Conservation (phyloP, 1,140 invertebrate species). For the Drosophila navojoa region DNA sequence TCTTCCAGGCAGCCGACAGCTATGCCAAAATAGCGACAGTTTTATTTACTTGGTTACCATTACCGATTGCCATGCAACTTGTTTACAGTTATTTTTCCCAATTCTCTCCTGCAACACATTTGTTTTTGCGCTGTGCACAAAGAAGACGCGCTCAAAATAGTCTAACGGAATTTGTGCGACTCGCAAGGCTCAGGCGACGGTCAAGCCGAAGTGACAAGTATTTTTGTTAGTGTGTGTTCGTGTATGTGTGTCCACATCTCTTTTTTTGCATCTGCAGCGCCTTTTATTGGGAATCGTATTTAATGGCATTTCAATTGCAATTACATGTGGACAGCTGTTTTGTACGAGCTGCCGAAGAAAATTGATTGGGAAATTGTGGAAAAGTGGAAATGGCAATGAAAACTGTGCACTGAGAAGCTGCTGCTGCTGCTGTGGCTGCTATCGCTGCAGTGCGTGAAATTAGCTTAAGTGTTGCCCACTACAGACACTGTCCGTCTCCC, state of each 20-base stretch:
- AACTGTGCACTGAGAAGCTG: conserved; percentile 13
- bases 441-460: conserved; percentile 67
- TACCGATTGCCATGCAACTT: conserved; percentile 70
- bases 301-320: conserved; percentile 67
- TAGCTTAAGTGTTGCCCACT: conserved; percentile 67
- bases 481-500: background rate
- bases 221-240: conserved; percentile 6
- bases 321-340: conserved; percentile 64
- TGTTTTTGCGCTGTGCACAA: conserved; percentile 27
- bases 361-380: conserved; percentile 51
- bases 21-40: conserved; percentile 72
- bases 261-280: background rate
- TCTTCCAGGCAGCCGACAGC: background rate
- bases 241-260: background rate
- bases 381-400: conserved; percentile 1
- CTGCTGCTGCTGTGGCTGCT: background rate
- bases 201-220: conserved; percentile 15
- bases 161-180: conserved; percentile 51
- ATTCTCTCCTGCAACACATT: conserved; percentile 36
- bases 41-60: conserved; percentile 75
- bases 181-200: background rate
- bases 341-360: conserved; percentile 1
- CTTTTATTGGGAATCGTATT: conserved; percentile 4
- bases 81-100: conserved; percentile 54
- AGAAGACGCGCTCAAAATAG: conserved; percentile 20